A percentile compares a stretch with the other conserved stretches of the same genome.
Evolutionary conservation across 2,113 vertebrate species (phyloP).

Genomic region (Ancistrus triradiatus): DNA sequence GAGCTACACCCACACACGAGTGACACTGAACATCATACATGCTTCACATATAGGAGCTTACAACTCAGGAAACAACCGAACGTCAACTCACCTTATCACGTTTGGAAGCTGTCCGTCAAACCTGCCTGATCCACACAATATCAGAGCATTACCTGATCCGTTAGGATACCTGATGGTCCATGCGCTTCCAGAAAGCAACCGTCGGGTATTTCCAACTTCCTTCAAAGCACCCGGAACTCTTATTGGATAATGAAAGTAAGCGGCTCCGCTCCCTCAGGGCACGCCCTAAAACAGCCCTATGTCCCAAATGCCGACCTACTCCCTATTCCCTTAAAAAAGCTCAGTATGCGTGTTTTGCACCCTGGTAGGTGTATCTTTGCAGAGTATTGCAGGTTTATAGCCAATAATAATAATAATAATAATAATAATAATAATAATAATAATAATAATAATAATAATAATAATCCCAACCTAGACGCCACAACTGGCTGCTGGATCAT

Average conservation of each 20-base stretch:
- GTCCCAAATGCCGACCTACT: background rate
- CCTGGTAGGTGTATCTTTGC: too few species aligned
- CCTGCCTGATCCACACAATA: background rate
- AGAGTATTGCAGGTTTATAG: too few species aligned
- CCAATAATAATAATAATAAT: too few species aligned
- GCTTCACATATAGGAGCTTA: too few species aligned
- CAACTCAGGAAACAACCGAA: too few species aligned
- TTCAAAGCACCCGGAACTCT: conserved; percentile 19
- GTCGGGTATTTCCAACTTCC: conserved; percentile 60
- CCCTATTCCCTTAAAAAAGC: too few species aligned
- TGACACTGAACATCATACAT: too few species aligned
- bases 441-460: too few species aligned
- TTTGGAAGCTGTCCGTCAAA: background rate
- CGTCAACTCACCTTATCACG: conserved; percentile 19
- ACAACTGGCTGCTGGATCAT: too few species aligned
- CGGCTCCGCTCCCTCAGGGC: background rate
- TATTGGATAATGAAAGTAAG: conserved; percentile 51
- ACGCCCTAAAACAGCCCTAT: background rate
- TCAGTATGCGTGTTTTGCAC: too few species aligned
- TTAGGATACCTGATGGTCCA: background rate
- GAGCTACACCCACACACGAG: conserved; percentile 11
- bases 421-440: too few species aligned
- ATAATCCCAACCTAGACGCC: too few species aligned
- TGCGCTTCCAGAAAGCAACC: conserved; percentile 29
- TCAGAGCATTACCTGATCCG: background rate